Evolutionary conservation across 53 echinoderm and acorn worm species (phyloP), one percentile per base, ranked within the genome.

Genomic region (Henricia sp.): DNA sequence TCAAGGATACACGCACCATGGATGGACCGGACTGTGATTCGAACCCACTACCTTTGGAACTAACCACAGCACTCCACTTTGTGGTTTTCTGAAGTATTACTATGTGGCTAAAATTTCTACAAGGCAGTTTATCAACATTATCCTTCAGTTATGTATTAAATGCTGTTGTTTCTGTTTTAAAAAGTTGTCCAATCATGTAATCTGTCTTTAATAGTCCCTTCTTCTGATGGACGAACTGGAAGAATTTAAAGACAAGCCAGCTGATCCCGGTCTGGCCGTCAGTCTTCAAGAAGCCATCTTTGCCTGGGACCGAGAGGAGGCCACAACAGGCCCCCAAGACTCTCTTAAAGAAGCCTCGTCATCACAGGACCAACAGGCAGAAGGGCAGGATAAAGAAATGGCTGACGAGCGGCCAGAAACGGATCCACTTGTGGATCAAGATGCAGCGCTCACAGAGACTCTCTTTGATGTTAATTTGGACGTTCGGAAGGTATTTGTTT

Each of bases 201-300:
- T n/a, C n/a, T n/a, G n/a, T 46, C 2, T 52, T 42, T 0, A 26
- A 13, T 52, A 93, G 93, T 84, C 91, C 4, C 69, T 93, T 3
- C 82, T 93, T 8, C 37, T 93, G 4, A 90, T 93, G 89, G 93
- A 93, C 38, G 93, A 93, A 37, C 24, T 93, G 20, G 40, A 88
- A 33, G 71, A 82, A 12, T 84, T 84, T 72, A 78, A 71, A 2
- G 64, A 91, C 60, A 87, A 85, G 30, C 93, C 93, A 0, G 33
- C 55, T 2, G 77, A 84, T 35, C 57, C 91, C 1, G 40, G 52
- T 36, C 27, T 84, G 13, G 93, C 93, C 4, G 48, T 93, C 3
- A 74, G 78, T 24, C 83, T 93, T 50, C 28, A 35, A 2, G 71
- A 43, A 17, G 85, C 85, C 37, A 91, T 88, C 32, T 91, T 93